These are phyloP conservation scores for Acleris cristana DNA, from an alignment of 2,888 invertebrate species.

Conservation along the genomic window DNA sequence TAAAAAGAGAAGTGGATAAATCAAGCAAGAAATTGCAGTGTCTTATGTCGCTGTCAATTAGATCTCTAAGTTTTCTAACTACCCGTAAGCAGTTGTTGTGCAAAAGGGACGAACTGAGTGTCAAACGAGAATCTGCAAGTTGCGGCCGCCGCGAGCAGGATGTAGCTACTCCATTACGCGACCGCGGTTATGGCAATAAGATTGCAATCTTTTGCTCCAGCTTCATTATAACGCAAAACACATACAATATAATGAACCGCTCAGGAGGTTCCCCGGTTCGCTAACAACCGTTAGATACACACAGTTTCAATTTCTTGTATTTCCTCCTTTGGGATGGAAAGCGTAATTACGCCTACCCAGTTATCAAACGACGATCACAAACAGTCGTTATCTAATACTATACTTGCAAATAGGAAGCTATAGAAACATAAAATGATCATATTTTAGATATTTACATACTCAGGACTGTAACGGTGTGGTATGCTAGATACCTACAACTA, in stretches of 20 bases:
- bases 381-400: constrained; percentile 4
- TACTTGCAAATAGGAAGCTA: constrained; percentile 8
- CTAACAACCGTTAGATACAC: constrained; percentile 44
- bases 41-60: no score
- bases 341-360: constrained; percentile 56
- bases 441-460: constrained; percentile 21
- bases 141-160: constrained; percentile 33
- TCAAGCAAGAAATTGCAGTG: no score
- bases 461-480: constrained; percentile 19
- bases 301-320: constrained; percentile 59
- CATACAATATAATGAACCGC: constrained; percentile 59
- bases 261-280: constrained; percentile 54
- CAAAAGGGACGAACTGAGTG: not conserved
- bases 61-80: no score
- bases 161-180: constrained; percentile 68
- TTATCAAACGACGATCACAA: constrained; percentile 57
- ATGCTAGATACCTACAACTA: not conserved
- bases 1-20: no score
- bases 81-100: not conserved
- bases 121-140: not conserved
- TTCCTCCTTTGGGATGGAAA: constrained; percentile 58
- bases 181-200: constrained; percentile 63
- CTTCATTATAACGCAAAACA: constrained; percentile 55
- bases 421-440: not conserved
- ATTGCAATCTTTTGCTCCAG: constrained; percentile 61